Conservation (phyloP, 2,113 vertebrate species). For the Percina caprodes region DNA sequence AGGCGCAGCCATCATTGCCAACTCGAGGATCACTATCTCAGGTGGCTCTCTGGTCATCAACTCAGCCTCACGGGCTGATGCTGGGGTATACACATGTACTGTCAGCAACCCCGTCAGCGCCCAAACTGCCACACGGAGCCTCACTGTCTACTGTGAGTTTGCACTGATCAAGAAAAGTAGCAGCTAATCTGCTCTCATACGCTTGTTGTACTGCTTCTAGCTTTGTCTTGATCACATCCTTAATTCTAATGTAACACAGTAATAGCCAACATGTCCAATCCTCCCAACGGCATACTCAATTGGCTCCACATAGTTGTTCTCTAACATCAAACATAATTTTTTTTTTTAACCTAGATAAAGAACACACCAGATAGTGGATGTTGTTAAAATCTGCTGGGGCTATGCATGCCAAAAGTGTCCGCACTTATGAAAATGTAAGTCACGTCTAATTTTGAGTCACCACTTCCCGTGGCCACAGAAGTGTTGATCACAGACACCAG, state of each 20-base stretch:
- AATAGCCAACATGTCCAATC: slow-evolving; percentile 4
- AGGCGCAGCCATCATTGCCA: slow-evolving; percentile 45
- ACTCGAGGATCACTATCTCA: slow-evolving; percentile 73
- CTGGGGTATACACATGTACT: slow-evolving; percentile 80
- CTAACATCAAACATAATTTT: slow-evolving; percentile 7
- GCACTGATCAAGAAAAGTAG: slow-evolving; percentile 47
- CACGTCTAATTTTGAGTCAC: not conserved
- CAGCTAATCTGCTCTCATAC: slow-evolving; percentile 50
- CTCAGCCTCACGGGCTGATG: slow-evolving; percentile 71
- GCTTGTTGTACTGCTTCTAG: slow-evolving; percentile 27
- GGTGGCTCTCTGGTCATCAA: slow-evolving; percentile 76
- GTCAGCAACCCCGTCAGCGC: slow-evolving; percentile 81
- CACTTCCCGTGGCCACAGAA: not conserved
- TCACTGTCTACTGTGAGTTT: slow-evolving; percentile 85
- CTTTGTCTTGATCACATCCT: slow-evolving; percentile 42
- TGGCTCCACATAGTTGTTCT: not conserved
- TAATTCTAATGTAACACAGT: slow-evolving; percentile 25
- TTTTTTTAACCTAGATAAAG: not conserved
- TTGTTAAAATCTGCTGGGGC: not conserved
- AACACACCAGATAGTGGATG: not conserved
- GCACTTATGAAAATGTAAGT: not conserved
- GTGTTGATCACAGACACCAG: not conserved
- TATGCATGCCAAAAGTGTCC: not conserved
- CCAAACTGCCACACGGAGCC: slow-evolving; percentile 51
- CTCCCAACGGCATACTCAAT: not conserved